A percentile compares a stretch with the other conserved stretches of the same genome.
Evolutionary conservation across 2,113 vertebrate genomes (phyloP).

Genomic region (Scatophagus argus): DNA sequence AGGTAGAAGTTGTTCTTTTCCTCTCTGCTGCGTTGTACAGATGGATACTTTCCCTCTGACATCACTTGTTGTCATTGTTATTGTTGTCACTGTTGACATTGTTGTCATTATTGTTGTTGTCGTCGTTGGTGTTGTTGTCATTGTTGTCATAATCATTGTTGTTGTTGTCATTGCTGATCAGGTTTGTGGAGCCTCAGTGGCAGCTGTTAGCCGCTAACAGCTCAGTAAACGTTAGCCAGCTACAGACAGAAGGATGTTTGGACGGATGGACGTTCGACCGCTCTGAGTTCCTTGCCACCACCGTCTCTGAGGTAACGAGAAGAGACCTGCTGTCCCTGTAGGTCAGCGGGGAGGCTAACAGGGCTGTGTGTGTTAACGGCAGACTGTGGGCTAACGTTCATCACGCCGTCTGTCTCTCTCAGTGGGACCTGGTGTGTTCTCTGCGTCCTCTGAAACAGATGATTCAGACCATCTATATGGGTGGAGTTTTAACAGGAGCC

Average conservation of each 20-base stretch:
- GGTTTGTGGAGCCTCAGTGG: conserved; percentile 75
- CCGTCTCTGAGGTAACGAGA: conserved; percentile 87
- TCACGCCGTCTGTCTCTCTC: conserved; percentile 6
- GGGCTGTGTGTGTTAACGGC: not conserved
- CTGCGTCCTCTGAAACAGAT: conserved; percentile 83
- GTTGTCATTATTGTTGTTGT: no score
- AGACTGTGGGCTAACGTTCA: not conserved
- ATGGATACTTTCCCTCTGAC: not conserved
- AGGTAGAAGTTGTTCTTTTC: conserved; percentile 37
- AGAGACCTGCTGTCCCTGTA: not conserved
- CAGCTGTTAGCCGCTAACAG: conserved; percentile 43
- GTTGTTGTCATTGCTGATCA: no score
- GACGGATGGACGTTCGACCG: conserved; percentile 88
- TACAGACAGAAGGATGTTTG: conserved; percentile 78
- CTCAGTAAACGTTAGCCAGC: conserved; percentile 56
- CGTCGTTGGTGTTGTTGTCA: no score
- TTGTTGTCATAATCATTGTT: no score
- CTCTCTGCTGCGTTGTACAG: not conserved
- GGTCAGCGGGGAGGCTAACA: not conserved
- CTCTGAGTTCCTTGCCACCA: conserved; percentile 85
- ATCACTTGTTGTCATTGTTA: conserved; percentile 37
- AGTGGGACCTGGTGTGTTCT: conserved; percentile 87
- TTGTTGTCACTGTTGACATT: no score
- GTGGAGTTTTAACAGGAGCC: conserved; percentile 81
- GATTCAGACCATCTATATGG: conserved; percentile 87